These are phyloP conservation scores for Acleris laterana DNA, from an alignment of 2,888 invertebrate genomes.

Conservation along the genomic window DNA sequence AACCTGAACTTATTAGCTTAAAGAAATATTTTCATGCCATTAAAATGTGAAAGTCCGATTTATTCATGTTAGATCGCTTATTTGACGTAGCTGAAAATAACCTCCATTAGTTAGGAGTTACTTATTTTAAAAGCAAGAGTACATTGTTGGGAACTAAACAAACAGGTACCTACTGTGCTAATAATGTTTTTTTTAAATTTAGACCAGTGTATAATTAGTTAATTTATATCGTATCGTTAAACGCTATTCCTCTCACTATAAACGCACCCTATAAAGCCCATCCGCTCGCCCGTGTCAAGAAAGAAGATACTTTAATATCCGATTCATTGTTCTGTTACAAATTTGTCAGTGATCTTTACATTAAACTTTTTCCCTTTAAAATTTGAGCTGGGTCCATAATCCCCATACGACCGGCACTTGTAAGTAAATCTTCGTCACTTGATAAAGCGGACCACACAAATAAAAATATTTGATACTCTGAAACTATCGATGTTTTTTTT, in stretches of 20 bases:
- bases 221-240: neutral
- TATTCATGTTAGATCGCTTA: too few species aligned
- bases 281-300: slow-evolving; percentile 81
- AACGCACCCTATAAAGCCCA: slow-evolving; percentile 61
- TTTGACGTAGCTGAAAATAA: too few species aligned
- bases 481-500: slow-evolving; percentile 25
- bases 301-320: slow-evolving; percentile 83
- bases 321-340: slow-evolving; percentile 85
- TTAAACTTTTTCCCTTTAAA: slow-evolving; percentile 80
- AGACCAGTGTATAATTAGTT: too few species aligned
- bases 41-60: too few species aligned
- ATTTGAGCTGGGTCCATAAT: slow-evolving; percentile 80
- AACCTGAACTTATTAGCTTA: too few species aligned
- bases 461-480: slow-evolving; percentile 59
- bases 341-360: slow-evolving; percentile 84
- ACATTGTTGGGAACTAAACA: too few species aligned
- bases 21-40: too few species aligned
- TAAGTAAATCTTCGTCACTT: slow-evolving; percentile 73
- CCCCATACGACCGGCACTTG: slow-evolving; percentile 68
- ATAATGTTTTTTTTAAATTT: too few species aligned
- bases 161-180: too few species aligned
- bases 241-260: slow-evolving; percentile 48
- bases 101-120: too few species aligned
- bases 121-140: too few species aligned
- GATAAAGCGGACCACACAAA: slow-evolving; percentile 76